Evolutionary conservation across 2,113 vertebrate genomes (phyloP), one percentile per base, ranked within the genome.

Genomic region (Trichomycterus rosablanca): DNA sequence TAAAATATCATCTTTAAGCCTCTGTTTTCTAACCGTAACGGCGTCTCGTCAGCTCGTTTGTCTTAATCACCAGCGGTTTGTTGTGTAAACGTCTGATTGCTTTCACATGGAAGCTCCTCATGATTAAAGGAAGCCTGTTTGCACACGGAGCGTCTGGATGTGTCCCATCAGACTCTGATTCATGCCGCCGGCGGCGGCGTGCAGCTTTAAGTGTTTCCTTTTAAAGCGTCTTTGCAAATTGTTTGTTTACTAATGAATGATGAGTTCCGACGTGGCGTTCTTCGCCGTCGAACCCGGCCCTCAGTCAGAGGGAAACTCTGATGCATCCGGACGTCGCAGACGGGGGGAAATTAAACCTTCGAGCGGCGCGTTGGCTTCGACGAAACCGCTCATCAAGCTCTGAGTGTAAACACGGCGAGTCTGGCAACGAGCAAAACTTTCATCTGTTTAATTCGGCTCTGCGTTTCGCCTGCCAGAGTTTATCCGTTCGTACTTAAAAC

Each of bases 171-270:
- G 60, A 52, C 62, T 48, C 43, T 42, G 59, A 67, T 63, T 70
- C 59, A 40, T 60, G 68, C 65, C 57, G 55, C 57, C 40, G 44
- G 43, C 40, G 44, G 43, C 46, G 12, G 18, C 6, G 0, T 35
- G 50, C 34, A 32, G 55, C 43, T 56, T 56, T 74, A 71, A 68
- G 54, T 59, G 34, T 18, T 43, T 43, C 22, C 66, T 48, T 65
- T 70, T 70, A 62, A 50, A 62, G 63, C 63, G 67, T 44, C 64
- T 56, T 43, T 30, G 57, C 68, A 75, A 75, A 73, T 63, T 63
- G 57, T 68, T 66, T 68, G 63, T 73, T 75, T 63, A 49, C 54
- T 59, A 75, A 70, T 70, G 67, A 74, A 61, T 46, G 23, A 49
- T 62, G 42, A 57, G 50, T 68, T 45, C 62, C 42, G 65, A 55